A percentile compares a stretch with the other conserved stretches of the same genome.
phyloP scores from a whole-genome alignment of 1,140 invertebrate species.

The Drosophila seguyi region DNA sequence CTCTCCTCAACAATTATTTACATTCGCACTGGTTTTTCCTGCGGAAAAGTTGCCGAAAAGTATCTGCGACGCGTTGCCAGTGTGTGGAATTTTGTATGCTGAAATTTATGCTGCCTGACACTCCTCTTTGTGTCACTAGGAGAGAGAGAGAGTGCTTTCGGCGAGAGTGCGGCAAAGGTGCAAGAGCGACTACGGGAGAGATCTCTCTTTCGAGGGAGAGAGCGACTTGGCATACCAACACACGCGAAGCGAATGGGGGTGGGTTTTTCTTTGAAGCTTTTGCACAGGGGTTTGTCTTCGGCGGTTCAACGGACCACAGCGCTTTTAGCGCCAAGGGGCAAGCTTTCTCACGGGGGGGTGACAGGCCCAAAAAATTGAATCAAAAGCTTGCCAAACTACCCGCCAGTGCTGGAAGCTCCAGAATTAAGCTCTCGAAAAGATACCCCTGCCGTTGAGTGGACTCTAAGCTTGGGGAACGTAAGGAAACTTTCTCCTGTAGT shows the following conservation, averaged over 20 bases:
- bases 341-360: constrained; percentile 22
- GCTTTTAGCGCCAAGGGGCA: constrained; percentile 46
- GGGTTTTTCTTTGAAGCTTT: constrained; percentile 49
- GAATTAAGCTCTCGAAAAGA: constrained; percentile 13
- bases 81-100: constrained; percentile 80
- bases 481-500: constrained; percentile 5
- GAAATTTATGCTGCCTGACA: constrained; percentile 82
- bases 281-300: constrained; percentile 45
- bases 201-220: constrained; percentile 21
- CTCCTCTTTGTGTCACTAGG: constrained; percentile 78
- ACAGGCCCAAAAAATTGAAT: constrained; percentile 21
- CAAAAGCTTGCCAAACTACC: constrained; percentile 23
- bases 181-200: not conserved
- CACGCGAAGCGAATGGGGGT: constrained; percentile 39
- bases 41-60: constrained; percentile 78
- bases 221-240: constrained; percentile 64
- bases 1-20: constrained; percentile 65
- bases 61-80: constrained; percentile 70
- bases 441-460: not conserved
- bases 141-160: constrained; percentile 18
- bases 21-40: constrained; percentile 75
- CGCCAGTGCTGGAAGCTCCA: constrained; percentile 3
- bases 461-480: constrained; percentile 1
- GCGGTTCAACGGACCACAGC: constrained; percentile 17
- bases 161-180: constrained; percentile 16